phyloP scores from a whole-genome alignment of 2,888 invertebrate genomes.

The Arrhopalites spinosus region DNA sequence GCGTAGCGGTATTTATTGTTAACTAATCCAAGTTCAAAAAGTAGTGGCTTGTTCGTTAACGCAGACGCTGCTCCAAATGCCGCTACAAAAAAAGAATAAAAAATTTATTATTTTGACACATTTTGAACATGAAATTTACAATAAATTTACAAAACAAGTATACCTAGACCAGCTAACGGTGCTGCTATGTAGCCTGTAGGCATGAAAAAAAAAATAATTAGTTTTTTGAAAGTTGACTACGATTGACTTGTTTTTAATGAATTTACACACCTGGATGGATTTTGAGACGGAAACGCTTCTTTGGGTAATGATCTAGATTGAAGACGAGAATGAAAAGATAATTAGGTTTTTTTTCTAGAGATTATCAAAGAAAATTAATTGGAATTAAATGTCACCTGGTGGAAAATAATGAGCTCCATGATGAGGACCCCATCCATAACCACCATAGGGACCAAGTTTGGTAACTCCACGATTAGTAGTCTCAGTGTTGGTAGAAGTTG shows the following conservation, averaged over 20 bases:
- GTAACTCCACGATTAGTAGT: not conserved
- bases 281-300: slow-evolving; percentile 47
- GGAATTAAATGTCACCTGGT: slow-evolving; percentile 18
- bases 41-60: slow-evolving; percentile 47
- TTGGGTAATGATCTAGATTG: slow-evolving; percentile 39
- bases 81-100: slow-evolving; percentile 24
- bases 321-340: not conserved
- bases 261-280: slow-evolving; percentile 41
- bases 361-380: not conserved
- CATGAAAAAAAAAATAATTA: too few species aligned
- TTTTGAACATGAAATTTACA: too few species aligned
- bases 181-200: slow-evolving; percentile 52
- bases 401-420: slow-evolving; percentile 22
- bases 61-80: slow-evolving; percentile 49
- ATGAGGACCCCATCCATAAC: not conserved
- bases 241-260: too few species aligned
- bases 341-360: not conserved
- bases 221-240: too few species aligned
- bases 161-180: slow-evolving; percentile 42
- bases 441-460: not conserved
- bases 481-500: not conserved
- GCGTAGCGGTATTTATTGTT: slow-evolving; percentile 37
- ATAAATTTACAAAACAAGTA: too few species aligned
- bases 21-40: slow-evolving; percentile 51
- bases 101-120: too few species aligned